Evolutionary conservation across 2,113 vertebrate genomes (phyloP), one percentile per base, ranked within the genome.

Genomic region (Balaenoptera acutorostrata): DNA sequence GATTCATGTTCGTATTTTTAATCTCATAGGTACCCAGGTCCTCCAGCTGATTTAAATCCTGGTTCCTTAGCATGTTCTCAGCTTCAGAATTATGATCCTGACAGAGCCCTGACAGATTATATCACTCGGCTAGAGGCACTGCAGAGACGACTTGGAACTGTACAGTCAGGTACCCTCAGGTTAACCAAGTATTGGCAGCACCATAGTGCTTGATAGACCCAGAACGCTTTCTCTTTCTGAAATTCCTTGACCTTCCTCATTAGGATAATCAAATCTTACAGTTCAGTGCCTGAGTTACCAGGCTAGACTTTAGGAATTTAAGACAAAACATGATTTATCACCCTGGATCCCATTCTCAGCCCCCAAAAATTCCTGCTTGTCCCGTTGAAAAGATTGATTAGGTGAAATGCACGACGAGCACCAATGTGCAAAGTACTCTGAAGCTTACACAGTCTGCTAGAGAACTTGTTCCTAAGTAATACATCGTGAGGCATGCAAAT

Each of bases 1-100:
- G 33, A 71, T 85, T 96, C 49, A 33, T 83, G 63, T 77, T 71
- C 49, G 39, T 86, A 27, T 88, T 96, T 95, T 78, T 92, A 36
- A 82, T 89, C 55, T 82, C 36, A 9, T 72, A 99, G 99, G 98
- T 99, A 98, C 95, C 99, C 98, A 12, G 71, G 98, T 33, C 52
- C 91, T 86, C 98, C 97, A 2, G 8, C 97, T 3, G 98, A 99
- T 14, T 97, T 98, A 71, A 99, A 99, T 91, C 98, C 99, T 0
- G 98, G 98, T 8, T 98, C 99, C 25, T 98, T 99, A 49, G 85
- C 99, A 41, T 99, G 99, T 87, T 99, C 99, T 84, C 99, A 99
- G 82, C 99, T 99, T 94, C 99, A 99, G 98, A 99, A 99, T 98
- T 99, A 99, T 1, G 99, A 99, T 77, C 99, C 99, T 0, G 99